phyloP scores from a whole-genome alignment of 2,797 vertebrate genomes.

The Diplodus puntazzo region DNA sequence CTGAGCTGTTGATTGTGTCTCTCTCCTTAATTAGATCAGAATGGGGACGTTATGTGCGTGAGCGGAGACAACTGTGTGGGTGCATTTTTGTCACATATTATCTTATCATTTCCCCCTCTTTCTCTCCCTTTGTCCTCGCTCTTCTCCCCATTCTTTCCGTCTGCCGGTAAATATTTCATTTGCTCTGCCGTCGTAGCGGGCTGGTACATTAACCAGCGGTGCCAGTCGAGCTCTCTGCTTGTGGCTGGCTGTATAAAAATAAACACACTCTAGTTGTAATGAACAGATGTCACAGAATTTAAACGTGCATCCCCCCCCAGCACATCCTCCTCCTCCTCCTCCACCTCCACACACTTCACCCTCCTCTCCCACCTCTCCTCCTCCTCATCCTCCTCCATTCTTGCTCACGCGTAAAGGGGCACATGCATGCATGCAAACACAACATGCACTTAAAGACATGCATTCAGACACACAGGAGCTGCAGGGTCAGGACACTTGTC shows the following conservation, averaged over 20 bases:
- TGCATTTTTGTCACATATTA: slow-evolving; percentile 75
- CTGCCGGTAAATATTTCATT: slow-evolving; percentile 84
- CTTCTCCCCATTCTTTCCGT: slow-evolving; percentile 63
- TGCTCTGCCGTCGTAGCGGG: slow-evolving; percentile 68
- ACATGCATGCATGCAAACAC: slow-evolving; percentile 65
- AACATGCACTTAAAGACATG: slow-evolving; percentile 41
- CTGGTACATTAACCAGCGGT: slow-evolving; percentile 85
- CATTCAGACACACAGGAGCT: slow-evolving; percentile 36
- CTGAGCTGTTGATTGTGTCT: slow-evolving; percentile 28
- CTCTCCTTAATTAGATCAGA: slow-evolving; percentile 45
- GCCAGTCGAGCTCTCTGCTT: slow-evolving; percentile 85
- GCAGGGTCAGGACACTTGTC: slow-evolving; percentile 49
- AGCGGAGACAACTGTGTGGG: slow-evolving; percentile 19
- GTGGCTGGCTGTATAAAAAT: slow-evolving; percentile 96
- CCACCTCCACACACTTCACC: slow-evolving; percentile 74
- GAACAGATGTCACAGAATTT: slow-evolving; percentile 98
- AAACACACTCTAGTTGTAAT: slow-evolving; percentile 92
- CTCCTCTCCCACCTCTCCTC: slow-evolving; percentile 63
- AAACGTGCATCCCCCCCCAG: slow-evolving; percentile 86
- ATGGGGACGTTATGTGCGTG: slow-evolving; percentile 35
- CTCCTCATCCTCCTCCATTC: slow-evolving; percentile 56
- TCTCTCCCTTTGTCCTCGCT: slow-evolving; percentile 62
- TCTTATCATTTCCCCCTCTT: slow-evolving; percentile 66
- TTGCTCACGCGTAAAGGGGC: slow-evolving; percentile 67
- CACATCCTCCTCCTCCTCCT: slow-evolving; percentile 64